Conservation (phyloP, 2,888 invertebrate genomes). For the Stenodera caucasica region DNA sequence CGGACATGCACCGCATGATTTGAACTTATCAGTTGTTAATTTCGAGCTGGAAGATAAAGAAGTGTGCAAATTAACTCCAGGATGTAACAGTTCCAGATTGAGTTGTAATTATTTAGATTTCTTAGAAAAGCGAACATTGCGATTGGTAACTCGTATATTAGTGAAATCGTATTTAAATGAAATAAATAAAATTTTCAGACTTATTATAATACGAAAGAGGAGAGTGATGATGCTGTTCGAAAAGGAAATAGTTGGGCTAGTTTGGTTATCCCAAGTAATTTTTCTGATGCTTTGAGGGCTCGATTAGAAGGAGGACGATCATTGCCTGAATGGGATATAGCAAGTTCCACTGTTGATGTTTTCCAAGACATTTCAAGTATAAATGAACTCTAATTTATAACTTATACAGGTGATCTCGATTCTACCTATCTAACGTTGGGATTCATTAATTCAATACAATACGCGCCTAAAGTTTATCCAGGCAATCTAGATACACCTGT, state of each 20-base stretch:
- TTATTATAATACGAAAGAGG: conserved; percentile 54
- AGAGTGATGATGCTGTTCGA: conserved; percentile 65
- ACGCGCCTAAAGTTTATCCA: too few species aligned
- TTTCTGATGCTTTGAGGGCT: conserved; percentile 66
- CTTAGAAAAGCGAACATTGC: conserved; percentile 73
- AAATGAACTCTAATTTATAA: background rate
- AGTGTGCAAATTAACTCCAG: conserved; percentile 59
- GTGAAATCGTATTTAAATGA: too few species aligned
- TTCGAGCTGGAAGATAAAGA: conserved; percentile 58
- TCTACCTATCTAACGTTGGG: too few species aligned
- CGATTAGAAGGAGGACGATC: conserved; percentile 60
- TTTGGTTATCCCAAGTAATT: conserved; percentile 74
- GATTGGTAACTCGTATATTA: too few species aligned
- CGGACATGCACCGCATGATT: conserved; percentile 81
- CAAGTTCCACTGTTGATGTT: conserved; percentile 68
- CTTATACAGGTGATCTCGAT: too few species aligned
- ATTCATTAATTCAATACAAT: too few species aligned
- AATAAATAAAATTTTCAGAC: conserved; percentile 17
- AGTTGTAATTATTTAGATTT: conserved; percentile 71
- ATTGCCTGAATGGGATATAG: conserved; percentile 60
- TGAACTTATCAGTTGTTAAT: conserved; percentile 79
- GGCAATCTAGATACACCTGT: too few species aligned
- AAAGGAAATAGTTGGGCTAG: conserved; percentile 77
- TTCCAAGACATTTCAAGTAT: conserved; percentile 85
- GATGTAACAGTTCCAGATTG: conserved; percentile 72